Base-by-base conservation (phyloP, 2,888 invertebrate species). In the Allolobophora icterica region DNA sequence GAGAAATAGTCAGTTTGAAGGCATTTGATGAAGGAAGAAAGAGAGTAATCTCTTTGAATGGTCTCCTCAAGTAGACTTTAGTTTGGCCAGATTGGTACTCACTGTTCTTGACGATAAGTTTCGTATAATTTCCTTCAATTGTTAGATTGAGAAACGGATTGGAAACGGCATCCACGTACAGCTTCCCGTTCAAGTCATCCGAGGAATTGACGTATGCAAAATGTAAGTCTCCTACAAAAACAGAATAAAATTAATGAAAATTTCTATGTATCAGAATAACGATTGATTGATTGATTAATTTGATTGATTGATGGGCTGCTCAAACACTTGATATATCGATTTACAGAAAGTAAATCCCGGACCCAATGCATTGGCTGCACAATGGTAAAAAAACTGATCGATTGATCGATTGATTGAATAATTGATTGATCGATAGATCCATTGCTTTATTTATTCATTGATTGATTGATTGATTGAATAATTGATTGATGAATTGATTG, bases 111-210 rank as follows among this genome's bases (percentile, higher is more conserved):
- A 87, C 35, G 34, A 35, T 17, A 35, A 87, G 35, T 38, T 15
- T 87, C 2, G 87, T 87, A 17, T 87, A 87, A 17, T 87, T 87
- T 34, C 87, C 87, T 87, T 87, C 87, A 24, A 87, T 38, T 34
- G 87, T 87, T 15, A 35, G 1, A 35, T 87, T 87, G n/a, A 38
- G 38, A 24, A 87, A 35, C 21, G 87, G 87, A 87, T 87, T 34
- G 8, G 1, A 24, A 24, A 87, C 19, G 13, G 87, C 34, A 15
- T 24, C 24, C 35, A 1, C 33, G 34, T 87, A 87, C 6, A 87
- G 87, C 38, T 38, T 87, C 19, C 87, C 87, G 3, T 15, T 19
- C 87, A 87, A 87, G 24, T 87, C 35, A 38, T 87, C 87, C 35
- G 24, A 19, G 0, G 34, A 35, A 34, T 11, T 33, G 24, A 38